Conservation (phyloP, 2,113 vertebrate species). For the Nothoprocta perdicaria region DNA sequence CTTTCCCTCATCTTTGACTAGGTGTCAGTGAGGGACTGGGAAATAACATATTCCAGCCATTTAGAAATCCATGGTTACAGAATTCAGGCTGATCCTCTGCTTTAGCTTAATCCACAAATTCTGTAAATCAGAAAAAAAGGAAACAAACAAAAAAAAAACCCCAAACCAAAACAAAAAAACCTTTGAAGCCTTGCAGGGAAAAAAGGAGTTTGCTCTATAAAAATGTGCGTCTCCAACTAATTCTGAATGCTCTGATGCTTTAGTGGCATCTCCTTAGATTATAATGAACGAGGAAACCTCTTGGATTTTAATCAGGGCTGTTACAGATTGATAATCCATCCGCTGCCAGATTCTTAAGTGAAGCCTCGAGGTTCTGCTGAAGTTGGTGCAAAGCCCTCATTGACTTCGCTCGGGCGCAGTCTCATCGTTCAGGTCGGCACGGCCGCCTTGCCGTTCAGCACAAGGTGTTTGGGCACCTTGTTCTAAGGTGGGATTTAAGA, state of each 20-base stretch:
- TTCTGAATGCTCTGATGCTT: conserved; percentile 10
- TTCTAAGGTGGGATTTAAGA: neutral
- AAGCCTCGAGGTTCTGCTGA: neutral
- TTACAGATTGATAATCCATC: neutral
- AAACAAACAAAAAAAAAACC: too few relatives aligned
- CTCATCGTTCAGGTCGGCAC: neutral
- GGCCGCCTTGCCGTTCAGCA: neutral
- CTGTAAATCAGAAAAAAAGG: neutral
- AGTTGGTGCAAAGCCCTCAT: neutral
- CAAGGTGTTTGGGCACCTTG: neutral
- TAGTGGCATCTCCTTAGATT: neutral
- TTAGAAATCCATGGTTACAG: conserved; percentile 45
- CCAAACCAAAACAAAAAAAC: too few relatives aligned
- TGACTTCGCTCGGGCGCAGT: neutral
- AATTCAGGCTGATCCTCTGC: conserved; percentile 34
- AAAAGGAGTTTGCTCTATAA: neutral
- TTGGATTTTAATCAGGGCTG: neutral
- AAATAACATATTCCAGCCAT: conserved; percentile 38
- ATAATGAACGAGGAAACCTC: neutral
- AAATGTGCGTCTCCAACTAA: conserved; percentile 3
- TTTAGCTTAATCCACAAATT: conserved; percentile 50
- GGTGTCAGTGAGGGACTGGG: conserved; percentile 43
- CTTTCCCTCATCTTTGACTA: conserved; percentile 36
- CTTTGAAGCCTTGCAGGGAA: neutral
- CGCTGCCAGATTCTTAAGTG: neutral